phyloP scores from a whole-genome alignment of 2,888 invertebrate genomes.

The Cosmopolites sordidus region DNA sequence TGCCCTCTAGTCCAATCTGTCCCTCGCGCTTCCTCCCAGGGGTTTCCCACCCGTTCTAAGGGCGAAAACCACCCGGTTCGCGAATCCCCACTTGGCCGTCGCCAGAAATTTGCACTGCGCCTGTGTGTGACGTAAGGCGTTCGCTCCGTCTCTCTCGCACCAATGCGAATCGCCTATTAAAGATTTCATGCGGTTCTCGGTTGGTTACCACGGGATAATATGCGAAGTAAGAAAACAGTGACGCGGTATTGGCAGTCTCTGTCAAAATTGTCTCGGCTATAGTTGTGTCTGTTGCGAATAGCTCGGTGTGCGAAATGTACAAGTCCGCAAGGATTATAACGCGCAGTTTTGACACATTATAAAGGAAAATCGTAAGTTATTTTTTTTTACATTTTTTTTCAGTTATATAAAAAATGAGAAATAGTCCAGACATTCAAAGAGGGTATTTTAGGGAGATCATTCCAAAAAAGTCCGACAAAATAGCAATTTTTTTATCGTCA shows the following conservation, averaged over 20 bases:
- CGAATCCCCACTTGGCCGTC: slow-evolving; percentile 30
- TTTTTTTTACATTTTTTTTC: not conserved
- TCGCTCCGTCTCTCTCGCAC: slow-evolving; percentile 32
- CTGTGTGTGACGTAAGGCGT: slow-evolving; percentile 36
- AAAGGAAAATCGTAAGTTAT: not conserved
- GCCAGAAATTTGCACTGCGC: slow-evolving; percentile 32
- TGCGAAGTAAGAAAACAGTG: slow-evolving; percentile 35
- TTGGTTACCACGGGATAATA: slow-evolving; percentile 41
- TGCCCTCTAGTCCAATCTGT: slow-evolving; percentile 20
- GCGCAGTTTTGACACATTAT: slow-evolving; percentile 11
- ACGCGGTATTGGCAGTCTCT: slow-evolving; percentile 16
- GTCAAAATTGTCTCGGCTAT: slow-evolving; percentile 14
- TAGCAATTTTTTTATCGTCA: too few species aligned
- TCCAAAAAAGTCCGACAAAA: too few species aligned
- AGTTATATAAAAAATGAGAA: too few species aligned
- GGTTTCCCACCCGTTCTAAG: slow-evolving; percentile 23
- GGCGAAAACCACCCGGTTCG: slow-evolving; percentile 31
- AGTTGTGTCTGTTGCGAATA: slow-evolving; percentile 12
- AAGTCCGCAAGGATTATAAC: slow-evolving; percentile 17
- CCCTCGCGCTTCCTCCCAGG: slow-evolving; percentile 12
- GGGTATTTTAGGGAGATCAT: too few species aligned
- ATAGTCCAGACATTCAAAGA: too few species aligned
- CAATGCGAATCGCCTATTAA: slow-evolving; percentile 28
- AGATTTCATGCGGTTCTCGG: slow-evolving; percentile 34
- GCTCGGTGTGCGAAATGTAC: slow-evolving; percentile 20